Percentiles rank a stretch among this genome's conserved stretches.
Conservation (phyloP, 2,113 vertebrate genomes). For the Chloroceryle aenea region DNA sequence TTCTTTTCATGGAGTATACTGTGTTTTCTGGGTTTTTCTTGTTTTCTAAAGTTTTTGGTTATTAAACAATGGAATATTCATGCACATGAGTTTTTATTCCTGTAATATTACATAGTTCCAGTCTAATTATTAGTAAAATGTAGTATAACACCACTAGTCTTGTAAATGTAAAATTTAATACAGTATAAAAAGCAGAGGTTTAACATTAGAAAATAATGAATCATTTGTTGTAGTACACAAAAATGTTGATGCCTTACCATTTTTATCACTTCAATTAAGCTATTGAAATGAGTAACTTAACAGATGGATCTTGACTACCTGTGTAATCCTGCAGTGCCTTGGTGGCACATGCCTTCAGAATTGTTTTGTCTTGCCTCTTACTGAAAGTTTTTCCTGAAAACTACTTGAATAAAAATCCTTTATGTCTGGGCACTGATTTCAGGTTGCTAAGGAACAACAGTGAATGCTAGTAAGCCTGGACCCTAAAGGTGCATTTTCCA, state of each 20-base stretch:
- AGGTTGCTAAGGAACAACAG: neutral
- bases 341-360: neutral
- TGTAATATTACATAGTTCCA: neutral
- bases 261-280: neutral
- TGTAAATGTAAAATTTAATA: neutral
- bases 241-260: neutral
- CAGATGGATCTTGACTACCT: neutral
- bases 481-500: neutral
- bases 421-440: neutral
- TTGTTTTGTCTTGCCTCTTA: neutral
- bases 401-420: neutral
- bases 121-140: neutral
- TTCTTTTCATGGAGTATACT: neutral
- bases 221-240: neutral
- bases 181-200: neutral
- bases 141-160: neutral
- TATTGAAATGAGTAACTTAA: neutral
- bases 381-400: neutral
- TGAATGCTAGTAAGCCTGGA: neutral
- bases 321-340: neutral
- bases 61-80: neutral
- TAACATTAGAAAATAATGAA: neutral
- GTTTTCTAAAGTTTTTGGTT: neutral
- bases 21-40: neutral
- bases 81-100: neutral